phyloP scores from a whole-genome alignment of 2,113 vertebrate species.

The Erpornis zantholeuca region DNA sequence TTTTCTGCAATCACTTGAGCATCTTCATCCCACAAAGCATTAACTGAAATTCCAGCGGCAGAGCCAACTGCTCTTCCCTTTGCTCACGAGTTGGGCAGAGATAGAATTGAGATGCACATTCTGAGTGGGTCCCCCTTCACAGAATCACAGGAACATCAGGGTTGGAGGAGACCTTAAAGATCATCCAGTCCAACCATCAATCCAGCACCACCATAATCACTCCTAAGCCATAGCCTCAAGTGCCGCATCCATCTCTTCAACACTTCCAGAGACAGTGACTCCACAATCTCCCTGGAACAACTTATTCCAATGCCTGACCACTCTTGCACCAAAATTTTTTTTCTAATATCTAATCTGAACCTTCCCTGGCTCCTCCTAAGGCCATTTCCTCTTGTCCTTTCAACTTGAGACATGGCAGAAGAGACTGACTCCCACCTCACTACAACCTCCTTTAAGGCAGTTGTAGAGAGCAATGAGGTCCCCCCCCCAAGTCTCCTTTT shows the following conservation, averaged over 20 bases:
- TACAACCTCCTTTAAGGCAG: not conserved
- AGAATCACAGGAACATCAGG: not conserved
- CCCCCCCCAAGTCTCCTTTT: not conserved
- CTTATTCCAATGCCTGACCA: not conserved
- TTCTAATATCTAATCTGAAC: not conserved
- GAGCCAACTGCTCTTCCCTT: not conserved
- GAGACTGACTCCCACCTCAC: rapidly evolving
- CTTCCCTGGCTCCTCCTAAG: not conserved
- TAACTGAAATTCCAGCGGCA: not conserved
- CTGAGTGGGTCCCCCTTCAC: not conserved
- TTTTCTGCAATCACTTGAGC: not conserved
- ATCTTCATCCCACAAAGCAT: not conserved
- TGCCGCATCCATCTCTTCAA: not conserved
- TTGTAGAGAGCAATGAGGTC: not conserved
- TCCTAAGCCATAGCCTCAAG: not conserved
- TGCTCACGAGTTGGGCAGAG: rapidly evolving
- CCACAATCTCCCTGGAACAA: not conserved
- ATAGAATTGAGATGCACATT: not conserved
- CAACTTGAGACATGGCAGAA: not conserved
- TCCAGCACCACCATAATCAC: not conserved
- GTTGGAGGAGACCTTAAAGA: not conserved
- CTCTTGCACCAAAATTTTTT: not conserved
- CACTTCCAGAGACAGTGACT: not conserved
- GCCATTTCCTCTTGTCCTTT: not conserved
- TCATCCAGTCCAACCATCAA: not conserved